Evolutionary conservation across 2,888 invertebrate genomes (phyloP), one percentile per base, ranked within the genome.

Genomic region (Troides oblongomaculatus): DNA sequence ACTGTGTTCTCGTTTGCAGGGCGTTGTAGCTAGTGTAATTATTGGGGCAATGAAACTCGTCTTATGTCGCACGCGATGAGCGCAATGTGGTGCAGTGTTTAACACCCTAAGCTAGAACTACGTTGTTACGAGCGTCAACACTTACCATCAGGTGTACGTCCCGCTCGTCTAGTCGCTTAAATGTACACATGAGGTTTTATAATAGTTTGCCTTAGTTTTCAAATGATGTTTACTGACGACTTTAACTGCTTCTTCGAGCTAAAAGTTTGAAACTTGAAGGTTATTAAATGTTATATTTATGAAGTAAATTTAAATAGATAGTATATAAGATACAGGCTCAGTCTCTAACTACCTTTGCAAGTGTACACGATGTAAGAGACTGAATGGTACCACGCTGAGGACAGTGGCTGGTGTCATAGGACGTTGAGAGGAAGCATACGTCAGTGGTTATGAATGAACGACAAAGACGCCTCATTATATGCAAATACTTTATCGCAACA

Each of bases 401-500:
- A 1, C 3, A 18, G n/a, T 18, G 18, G 39, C 0, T 43, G 62
- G 39, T n/a, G 25, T 18, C 7, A 1, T 5, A 30, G 30, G 7
- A 39, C 7, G 12, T 39, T 39, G 39, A 62, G 56, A 50, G 10
- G 30, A 17, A 46, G 17, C 7, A 21, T 30, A 36, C 68, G 58
- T 63, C 46, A 56, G 64, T 65, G 72, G 76, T 81, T 74, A 83
- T 88, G 88, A 88, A 88, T 90, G 88, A 81, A 84, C 75, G 73
- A 76, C 77, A 76, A 75, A 76, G 77, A 74, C 74, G 75, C 75
- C 75, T 75, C 77, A 90, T 90, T 90, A 85, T 88, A 90, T 90
- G 90, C 85, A 84, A 90, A 90, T 90, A 46, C 73, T 66, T 77
- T 85, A 89, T 88, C 88, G 81, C 75, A 84, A 81, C 79, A 88